Percentiles rank a stretch among this genome's conserved stretches.
Conservation (phyloP, 2,797 vertebrate species). For the Sebastes miniatus region DNA sequence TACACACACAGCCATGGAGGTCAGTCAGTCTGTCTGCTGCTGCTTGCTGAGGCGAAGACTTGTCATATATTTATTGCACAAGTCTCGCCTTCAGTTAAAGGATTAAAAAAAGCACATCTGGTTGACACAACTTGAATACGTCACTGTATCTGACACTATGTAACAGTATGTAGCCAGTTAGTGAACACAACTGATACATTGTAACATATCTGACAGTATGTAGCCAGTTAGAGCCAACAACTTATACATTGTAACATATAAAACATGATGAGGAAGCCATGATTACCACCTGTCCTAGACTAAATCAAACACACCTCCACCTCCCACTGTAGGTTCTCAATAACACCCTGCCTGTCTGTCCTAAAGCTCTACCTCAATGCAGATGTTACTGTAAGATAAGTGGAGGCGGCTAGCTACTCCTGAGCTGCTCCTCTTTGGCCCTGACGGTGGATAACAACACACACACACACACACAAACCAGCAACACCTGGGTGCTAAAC, state of each 20-base stretch:
- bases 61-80: neutral
- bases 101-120: neutral
- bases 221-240: neutral
- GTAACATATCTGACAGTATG: slow-evolving; percentile 1
- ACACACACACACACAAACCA: neutral
- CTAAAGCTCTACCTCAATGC: slow-evolving; percentile 62
- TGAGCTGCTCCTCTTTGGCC: slow-evolving; percentile 21
- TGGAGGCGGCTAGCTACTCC: slow-evolving; percentile 55
- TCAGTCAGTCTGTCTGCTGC: slow-evolving; percentile 15
- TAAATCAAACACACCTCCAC: slow-evolving; percentile 38
- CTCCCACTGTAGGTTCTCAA: slow-evolving; percentile 30
- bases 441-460: slow-evolving; percentile 9
- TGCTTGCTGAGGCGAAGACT: neutral
- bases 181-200: slow-evolving; percentile 8
- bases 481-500: neutral
- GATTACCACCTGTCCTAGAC: slow-evolving; percentile 40
- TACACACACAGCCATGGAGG: slow-evolving; percentile 59
- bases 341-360: slow-evolving; percentile 32
- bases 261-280: neutral
- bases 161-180: slow-evolving; percentile 1
- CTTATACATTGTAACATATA: slow-evolving; percentile 11
- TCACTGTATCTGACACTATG: neutral
- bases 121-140: slow-evolving; percentile 2
- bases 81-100: neutral
- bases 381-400: slow-evolving; percentile 66